Base-by-base conservation (phyloP, 2,888 invertebrate species). In the Fragum whitleyi region DNA sequence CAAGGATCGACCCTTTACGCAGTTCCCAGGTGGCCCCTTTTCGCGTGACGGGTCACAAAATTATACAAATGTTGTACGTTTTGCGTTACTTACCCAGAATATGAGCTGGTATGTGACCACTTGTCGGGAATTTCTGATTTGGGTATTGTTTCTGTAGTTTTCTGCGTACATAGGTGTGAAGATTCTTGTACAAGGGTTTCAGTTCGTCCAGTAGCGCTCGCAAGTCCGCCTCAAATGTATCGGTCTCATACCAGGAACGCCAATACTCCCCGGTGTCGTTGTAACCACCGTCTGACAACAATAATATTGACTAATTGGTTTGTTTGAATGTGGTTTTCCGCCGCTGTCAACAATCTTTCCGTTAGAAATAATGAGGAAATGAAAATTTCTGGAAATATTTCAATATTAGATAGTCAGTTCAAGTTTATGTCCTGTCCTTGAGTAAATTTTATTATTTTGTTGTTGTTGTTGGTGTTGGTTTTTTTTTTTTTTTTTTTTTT, bases 251-350 rank as follows among this genome's bases (percentile, higher is more conserved):
- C 0, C 96, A 96, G 91, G 97, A 96, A 94, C 96, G 96, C 97
- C 98, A 98, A 92, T 97, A 97, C 51, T 97, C 97, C 0, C 97
- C 96, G 0, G 96, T 97, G 90, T 98, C 97, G 2, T 96, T 96
- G 88, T 97, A 97, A 26, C 97, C 98, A 23, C 68, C 76, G 62
- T 79, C 82, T 82, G 74, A 29, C 47, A 67, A n/a, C n/a, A 62
- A 32, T 16, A 9, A 36, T n/a, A n/a, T n/a, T n/a, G n/a, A 42
- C 9, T 42, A 42, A 11, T 42, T 42, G 11, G 11, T 42, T 42
- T 16, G 16, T 9, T 42, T 16, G 16, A 9, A 42, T 9, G 42
- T 42, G 16, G 42, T 42, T n/a, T n/a, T n/a, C n/a, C n/a, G n/a
- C n/a, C n/a, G n/a, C n/a, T n/a, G n/a, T n/a, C n/a, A n/a, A n/a